Percentiles rank a stretch among this genome's conserved stretches.
phyloP scores from a whole-genome alignment of 2,113 vertebrate species.

The Morone saxatilis region DNA sequence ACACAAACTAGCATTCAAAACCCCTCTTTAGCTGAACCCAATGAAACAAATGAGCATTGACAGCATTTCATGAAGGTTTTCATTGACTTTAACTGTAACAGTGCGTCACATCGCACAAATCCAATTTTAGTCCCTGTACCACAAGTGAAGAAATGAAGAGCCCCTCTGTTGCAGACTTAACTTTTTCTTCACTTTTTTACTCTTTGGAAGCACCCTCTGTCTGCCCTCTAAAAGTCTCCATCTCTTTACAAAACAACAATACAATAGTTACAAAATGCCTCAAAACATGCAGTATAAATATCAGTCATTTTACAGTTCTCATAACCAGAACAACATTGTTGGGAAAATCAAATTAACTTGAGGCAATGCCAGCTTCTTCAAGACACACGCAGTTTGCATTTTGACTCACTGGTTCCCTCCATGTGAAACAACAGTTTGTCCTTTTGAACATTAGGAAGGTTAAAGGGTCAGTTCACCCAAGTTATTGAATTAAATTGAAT shows the following conservation, averaged over 20 bases:
- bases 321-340: not conserved
- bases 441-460: not conserved
- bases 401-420: not conserved
- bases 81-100: not conserved
- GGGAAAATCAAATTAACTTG: not conserved
- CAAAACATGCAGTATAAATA: slow-evolving; percentile 23
- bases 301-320: not conserved
- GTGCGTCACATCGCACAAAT: not conserved
- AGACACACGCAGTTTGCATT: not conserved
- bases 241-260: slow-evolving; percentile 24
- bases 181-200: not conserved
- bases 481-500: not conserved
- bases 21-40: not conserved
- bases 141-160: not conserved
- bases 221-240: not conserved
- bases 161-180: not conserved
- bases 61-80: not conserved
- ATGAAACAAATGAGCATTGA: not conserved
- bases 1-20: not conserved
- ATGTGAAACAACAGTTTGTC: not conserved
- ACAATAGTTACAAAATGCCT: slow-evolving; percentile 39
- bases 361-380: not conserved
- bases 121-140: not conserved
- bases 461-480: slow-evolving; percentile 13
- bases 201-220: not conserved